Conservation (phyloP, 2,888 invertebrate genomes). For the Argynnis bischoffii region DNA sequence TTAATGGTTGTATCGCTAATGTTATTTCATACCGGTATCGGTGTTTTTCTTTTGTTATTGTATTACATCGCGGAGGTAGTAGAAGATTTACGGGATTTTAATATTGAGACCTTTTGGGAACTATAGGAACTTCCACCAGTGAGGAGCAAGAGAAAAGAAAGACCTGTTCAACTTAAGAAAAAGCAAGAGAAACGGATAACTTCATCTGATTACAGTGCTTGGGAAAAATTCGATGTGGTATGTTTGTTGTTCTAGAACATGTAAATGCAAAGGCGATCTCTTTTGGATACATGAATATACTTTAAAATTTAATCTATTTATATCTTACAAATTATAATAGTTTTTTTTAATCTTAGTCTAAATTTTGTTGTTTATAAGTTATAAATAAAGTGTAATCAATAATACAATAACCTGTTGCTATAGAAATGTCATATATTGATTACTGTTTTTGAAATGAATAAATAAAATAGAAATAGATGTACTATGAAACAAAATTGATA, state of each 20-base stretch:
- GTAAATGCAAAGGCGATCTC: background rate
- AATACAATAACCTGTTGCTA: no score
- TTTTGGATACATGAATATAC: background rate
- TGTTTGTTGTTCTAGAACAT: constrained; percentile 45
- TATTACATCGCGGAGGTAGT: constrained; percentile 37
- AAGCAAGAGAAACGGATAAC: constrained; percentile 76
- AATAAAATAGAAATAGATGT: no score
- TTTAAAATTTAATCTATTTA: no score
- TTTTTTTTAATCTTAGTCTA: no score
- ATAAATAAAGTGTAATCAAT: no score
- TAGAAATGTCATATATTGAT: no score
- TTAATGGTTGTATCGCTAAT: constrained; percentile 32
- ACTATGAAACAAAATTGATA: no score
- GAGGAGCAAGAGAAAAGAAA: constrained; percentile 73
- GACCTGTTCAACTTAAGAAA: constrained; percentile 57
- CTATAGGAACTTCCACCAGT: constrained; percentile 77
- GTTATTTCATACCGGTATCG: constrained; percentile 32
- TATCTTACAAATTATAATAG: no score
- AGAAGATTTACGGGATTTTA: constrained; percentile 33
- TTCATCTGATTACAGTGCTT: constrained; percentile 85
- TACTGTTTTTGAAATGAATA: no score
- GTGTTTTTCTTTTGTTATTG: constrained; percentile 35
- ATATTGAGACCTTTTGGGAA: constrained; percentile 47
- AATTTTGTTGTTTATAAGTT: no score
- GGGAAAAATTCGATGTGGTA: constrained; percentile 92